Percentiles rank a stretch among this genome's conserved stretches.
These are phyloP conservation scores for Dasyurus viverrinus DNA, from an alignment of 2,113 vertebrate species.

Conservation along the genomic window DNA sequence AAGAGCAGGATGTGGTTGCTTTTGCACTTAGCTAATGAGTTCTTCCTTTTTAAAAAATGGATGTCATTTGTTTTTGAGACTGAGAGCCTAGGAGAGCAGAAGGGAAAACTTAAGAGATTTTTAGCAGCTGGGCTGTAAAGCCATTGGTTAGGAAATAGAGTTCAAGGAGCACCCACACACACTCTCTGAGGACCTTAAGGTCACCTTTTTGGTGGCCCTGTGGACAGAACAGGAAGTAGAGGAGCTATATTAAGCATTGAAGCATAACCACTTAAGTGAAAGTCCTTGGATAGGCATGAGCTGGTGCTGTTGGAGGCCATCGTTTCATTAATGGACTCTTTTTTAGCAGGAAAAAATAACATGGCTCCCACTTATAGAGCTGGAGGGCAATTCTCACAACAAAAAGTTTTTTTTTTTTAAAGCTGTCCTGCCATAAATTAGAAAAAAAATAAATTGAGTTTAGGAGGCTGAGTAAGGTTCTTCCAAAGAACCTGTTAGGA, in stretches of 20 bases:
- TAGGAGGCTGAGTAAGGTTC: neutral
- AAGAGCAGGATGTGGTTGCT: conserved; percentile 2
- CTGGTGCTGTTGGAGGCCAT: neutral
- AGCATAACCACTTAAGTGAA: neutral
- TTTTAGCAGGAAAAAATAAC: neutral
- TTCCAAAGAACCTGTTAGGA: neutral
- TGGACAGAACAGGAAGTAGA: neutral
- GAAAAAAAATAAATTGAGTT: neutral
- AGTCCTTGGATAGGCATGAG: neutral
- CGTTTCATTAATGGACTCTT: neutral
- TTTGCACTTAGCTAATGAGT: fast-evolving
- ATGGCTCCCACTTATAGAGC: neutral
- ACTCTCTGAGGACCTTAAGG: neutral
- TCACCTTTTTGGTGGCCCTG: neutral
- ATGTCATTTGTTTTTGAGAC: neutral
- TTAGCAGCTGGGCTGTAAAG: neutral
- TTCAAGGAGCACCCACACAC: neutral
- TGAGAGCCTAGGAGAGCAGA: neutral
- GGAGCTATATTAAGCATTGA: neutral
- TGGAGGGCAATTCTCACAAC: neutral
- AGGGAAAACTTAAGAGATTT: neutral
- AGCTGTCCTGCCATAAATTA: neutral
- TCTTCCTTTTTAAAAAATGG: neutral
- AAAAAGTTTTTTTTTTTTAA: neutral
- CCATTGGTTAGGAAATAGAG: neutral